phyloP scores from a whole-genome alignment of 2,888 invertebrate species.

The Cephus nigrinus region DNA sequence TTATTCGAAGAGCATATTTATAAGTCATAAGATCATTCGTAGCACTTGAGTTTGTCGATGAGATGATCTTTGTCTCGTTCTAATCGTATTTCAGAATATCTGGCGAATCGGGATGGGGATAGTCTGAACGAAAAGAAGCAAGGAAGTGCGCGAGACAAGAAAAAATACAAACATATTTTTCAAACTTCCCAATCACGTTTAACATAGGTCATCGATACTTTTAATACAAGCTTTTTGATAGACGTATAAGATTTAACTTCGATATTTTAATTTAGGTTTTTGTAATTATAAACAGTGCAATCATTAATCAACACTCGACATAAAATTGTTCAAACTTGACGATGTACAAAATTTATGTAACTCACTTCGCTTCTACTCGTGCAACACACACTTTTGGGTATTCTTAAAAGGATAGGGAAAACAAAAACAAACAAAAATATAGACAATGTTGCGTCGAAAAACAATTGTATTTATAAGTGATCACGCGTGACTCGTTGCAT shows the following conservation, averaged over 20 bases:
- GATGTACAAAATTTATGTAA: constrained; percentile 57
- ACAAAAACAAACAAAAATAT: constrained; percentile 33
- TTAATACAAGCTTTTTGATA: constrained; percentile 49
- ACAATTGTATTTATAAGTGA: constrained; percentile 54
- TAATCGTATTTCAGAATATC: background rate
- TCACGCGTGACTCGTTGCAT: constrained; percentile 54
- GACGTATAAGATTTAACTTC: constrained; percentile 42
- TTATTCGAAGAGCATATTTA: background rate
- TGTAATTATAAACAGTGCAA: constrained; percentile 63
- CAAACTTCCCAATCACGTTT: constrained; percentile 43
- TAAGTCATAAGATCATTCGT: background rate
- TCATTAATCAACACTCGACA: constrained; percentile 48
- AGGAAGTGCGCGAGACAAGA: background rate
- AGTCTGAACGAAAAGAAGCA: constrained; percentile 37
- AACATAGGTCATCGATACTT: constrained; percentile 49
- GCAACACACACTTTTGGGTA: constrained; percentile 53
- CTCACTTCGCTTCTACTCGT: constrained; percentile 49
- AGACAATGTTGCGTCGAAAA: constrained; percentile 55
- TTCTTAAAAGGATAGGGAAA: constrained; percentile 40
- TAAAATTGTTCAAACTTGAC: constrained; percentile 47
- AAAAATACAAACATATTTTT: constrained; percentile 35
- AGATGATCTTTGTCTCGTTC: background rate
- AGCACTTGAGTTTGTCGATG: background rate
- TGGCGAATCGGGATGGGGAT: constrained; percentile 9
- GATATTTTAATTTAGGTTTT: constrained; percentile 51